Base-by-base conservation (phyloP, 2,888 invertebrate genomes). In the Gandaritis pyraliata region DNA sequence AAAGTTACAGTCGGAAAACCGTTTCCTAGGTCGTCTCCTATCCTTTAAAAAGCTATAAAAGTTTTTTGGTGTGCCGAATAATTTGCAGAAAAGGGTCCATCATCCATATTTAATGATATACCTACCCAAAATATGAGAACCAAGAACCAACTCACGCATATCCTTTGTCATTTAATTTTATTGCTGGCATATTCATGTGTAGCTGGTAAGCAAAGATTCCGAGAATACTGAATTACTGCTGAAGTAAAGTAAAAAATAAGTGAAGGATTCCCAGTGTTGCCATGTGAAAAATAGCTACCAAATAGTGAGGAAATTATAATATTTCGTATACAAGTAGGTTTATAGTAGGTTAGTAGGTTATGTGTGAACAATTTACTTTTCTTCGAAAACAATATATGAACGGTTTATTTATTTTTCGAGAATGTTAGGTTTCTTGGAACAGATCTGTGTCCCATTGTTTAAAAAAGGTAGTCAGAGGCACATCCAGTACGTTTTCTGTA, bases 101-200 rank as follows among this genome's bases (percentile, higher is more conserved):
- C 53, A 48, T 56, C 18, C 58, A 58, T 61, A 58, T 66, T 64
- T 64, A 66, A 62, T 62, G 60, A 55, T 23, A n/a, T n/a, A n/a
- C n/a, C n/a, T n/a, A 43, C 61, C 61, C 63, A 51, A 65, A 68
- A 61, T 53, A 50, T 23, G 23, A 30, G 58, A 56, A 64, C 62
- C 51, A 56, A 30, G 58, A 56, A 64, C 62, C 51, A 56, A 64
- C 60, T 68, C 62, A 61, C 36, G 63, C n/a, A 51, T 45, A 47
- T 55, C 57, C 43, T 45, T 53, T 61, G 61, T 57, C 47, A 38
- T n/a, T 30, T 45, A 53, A 33, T 33, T 33, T 33, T 33, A 33
- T 33, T 33, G 8, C 33, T 33, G 8, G 7, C 33, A 33, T 1
- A 33, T 8, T n/a, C 1, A 33, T 33, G 30, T 33, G 23, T 1